Evolutionary conservation across 2,113 vertebrate species (phyloP).

Genomic region (Picathartes gymnocephalus): DNA sequence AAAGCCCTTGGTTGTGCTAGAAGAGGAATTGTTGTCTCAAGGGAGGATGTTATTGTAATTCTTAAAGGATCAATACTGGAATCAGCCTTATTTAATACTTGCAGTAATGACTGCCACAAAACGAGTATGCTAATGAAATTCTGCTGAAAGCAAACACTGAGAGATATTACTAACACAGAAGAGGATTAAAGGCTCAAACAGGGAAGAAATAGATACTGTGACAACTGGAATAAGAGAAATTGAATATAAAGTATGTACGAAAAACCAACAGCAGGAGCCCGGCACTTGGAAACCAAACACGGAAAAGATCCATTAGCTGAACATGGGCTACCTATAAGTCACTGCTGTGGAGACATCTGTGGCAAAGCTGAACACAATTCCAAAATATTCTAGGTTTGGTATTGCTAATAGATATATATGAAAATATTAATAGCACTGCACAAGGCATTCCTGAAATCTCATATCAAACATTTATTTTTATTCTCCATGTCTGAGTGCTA

Average conservation of each 20-base stretch:
- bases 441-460: not conserved
- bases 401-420: not conserved
- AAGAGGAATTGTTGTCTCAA: not conserved
- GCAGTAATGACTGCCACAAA: not conserved
- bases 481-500: not conserved
- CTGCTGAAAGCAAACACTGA: conserved; percentile 31
- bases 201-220: not conserved
- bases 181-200: conserved; percentile 33
- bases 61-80: not conserved
- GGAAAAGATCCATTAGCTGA: not conserved
- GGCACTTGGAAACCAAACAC: not conserved
- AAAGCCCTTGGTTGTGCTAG: not conserved
- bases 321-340: not conserved
- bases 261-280: not conserved
- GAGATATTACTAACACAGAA: not conserved
- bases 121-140: conserved; percentile 16
- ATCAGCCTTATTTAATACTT: conserved; percentile 2
- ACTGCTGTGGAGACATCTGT: not conserved
- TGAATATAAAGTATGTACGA: not conserved
- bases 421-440: not conserved
- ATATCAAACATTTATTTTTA: not conserved
- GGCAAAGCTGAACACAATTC: not conserved
- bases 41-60: not conserved
- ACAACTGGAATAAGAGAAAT: conserved; percentile 15
- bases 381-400: not conserved